Evolutionary conservation across 53 echinoderm and acorn worm genomes (phyloP).

Genomic region (Arbacia lixula): DNA sequence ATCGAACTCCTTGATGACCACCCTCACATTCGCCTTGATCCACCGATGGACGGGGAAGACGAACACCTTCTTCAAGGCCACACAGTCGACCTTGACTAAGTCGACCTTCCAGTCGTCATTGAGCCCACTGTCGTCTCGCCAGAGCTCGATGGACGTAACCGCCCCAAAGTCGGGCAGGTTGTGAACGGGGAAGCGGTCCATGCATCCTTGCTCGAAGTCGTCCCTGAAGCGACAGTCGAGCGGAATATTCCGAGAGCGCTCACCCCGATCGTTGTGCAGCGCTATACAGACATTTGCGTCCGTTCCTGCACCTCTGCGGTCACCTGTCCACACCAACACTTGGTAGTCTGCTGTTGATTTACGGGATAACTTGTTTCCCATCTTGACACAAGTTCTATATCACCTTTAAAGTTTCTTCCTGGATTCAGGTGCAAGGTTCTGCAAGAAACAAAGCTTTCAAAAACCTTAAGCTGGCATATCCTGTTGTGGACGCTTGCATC

Average conservation of each 20-base stretch:
- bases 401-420: too few species aligned
- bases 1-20: slow-evolving; percentile 68
- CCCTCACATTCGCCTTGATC: slow-evolving; percentile 53
- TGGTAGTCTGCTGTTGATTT: slow-evolving; percentile 51
- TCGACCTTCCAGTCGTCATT: slow-evolving; percentile 83
- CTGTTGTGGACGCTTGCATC: too few species aligned
- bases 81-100: slow-evolving; percentile 58
- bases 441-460: too few species aligned
- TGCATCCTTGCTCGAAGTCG: slow-evolving; percentile 77
- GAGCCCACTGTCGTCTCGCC: slow-evolving; percentile 62
- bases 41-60: slow-evolving; percentile 87
- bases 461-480: too few species aligned
- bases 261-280: slow-evolving; percentile 61
- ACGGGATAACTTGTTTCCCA: too few species aligned
- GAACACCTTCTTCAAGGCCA: neutral
- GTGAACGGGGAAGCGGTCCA: slow-evolving; percentile 66
- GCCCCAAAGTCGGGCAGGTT: slow-evolving; percentile 74
- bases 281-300: slow-evolving; percentile 82
- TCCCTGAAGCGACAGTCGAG: slow-evolving; percentile 71
- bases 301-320: slow-evolving; percentile 79
- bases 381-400: too few species aligned
- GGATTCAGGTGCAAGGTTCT: too few species aligned
- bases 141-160: slow-evolving; percentile 72
- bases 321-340: slow-evolving; percentile 80
- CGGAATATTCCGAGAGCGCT: slow-evolving; percentile 70